Evolutionary conservation across 2,888 invertebrate species (phyloP), one percentile per base, ranked within the genome.

Genomic region (Leistus spinibarbis): DNA sequence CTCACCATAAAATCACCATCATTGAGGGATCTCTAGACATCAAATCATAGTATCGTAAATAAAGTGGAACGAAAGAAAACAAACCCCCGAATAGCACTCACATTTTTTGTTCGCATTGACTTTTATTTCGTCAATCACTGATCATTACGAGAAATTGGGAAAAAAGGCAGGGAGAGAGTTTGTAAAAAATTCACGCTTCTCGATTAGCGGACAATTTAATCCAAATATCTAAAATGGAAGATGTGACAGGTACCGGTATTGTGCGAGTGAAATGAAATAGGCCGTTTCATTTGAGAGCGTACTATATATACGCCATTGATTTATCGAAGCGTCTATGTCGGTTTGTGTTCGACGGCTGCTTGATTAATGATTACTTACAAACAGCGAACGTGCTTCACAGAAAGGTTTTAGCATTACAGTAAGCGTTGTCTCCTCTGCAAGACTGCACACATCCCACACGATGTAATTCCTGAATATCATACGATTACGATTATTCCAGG

Each of bases 201-300:
- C 40, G 40, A 40, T 40, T 40, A 40, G 40, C 40, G 40, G 13
- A 40, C 40, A 40, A 13, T 40, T 40, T 5, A 3, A 40, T 40
- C 40, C 40, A 40, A 40, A 40, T 40, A 40, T 40, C 40, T 13
- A 40, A 40, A 40, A 40, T 40, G 40, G 40, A 40, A 40, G 40
- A 40, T 40, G 40, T 40, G 40, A 40, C 40, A 40, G 40, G 7
- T 40, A 40, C 40, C 40, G 20, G 17, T 7, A 57, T 57, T 16
- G 60, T 60, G 60, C 17, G 60, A 22, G 20, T 19, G 54, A 22
- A 40, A 71, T 71, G 54, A 71, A 71, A 71, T 66, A 65, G 66
- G 16, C 64, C 72, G 66, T 72, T 72, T 72, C 66, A 72, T 72
- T 72, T 57, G 72, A 66, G 66, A 65, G 66, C 72, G 40, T 40